Evolutionary conservation across 2,113 vertebrate species (phyloP).

Genomic region (Nycticorax nycticorax): DNA sequence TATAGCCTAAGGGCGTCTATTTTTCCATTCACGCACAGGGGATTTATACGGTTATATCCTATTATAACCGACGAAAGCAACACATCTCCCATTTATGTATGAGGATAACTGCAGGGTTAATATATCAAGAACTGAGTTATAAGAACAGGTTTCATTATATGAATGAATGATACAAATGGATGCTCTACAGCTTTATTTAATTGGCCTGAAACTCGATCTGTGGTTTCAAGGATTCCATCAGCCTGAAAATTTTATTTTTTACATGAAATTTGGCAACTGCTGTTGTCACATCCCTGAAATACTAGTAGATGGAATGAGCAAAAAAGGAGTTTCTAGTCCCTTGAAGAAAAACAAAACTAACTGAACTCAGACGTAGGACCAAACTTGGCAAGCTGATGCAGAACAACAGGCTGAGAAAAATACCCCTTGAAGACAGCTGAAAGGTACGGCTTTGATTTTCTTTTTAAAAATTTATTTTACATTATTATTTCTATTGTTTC

Average conservation of each 20-base stretch:
- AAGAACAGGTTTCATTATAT: conserved; percentile 51
- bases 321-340: background rate
- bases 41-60: conserved; percentile 57
- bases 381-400: background rate
- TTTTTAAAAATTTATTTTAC: background rate
- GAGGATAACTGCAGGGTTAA: conserved; percentile 39
- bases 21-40: conserved; percentile 46
- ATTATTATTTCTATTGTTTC: background rate
- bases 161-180: conserved; percentile 60
- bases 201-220: conserved; percentile 16
- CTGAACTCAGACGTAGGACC: background rate
- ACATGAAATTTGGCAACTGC: conserved; percentile 11
- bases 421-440: background rate
- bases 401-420: background rate
- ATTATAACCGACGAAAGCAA: conserved; percentile 51
- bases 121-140: conserved; percentile 49
- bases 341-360: background rate
- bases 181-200: conserved; percentile 39
- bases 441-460: background rate
- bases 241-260: conserved; percentile 21
- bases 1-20: conserved; percentile 34
- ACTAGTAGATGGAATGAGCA: background rate
- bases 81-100: conserved; percentile 55
- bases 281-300: conserved; percentile 20
- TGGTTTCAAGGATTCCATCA: conserved; percentile 49